These are phyloP conservation scores for Lepidurus packardi DNA, from an alignment of 1,140 invertebrate species.

Conservation along the genomic window DNA sequence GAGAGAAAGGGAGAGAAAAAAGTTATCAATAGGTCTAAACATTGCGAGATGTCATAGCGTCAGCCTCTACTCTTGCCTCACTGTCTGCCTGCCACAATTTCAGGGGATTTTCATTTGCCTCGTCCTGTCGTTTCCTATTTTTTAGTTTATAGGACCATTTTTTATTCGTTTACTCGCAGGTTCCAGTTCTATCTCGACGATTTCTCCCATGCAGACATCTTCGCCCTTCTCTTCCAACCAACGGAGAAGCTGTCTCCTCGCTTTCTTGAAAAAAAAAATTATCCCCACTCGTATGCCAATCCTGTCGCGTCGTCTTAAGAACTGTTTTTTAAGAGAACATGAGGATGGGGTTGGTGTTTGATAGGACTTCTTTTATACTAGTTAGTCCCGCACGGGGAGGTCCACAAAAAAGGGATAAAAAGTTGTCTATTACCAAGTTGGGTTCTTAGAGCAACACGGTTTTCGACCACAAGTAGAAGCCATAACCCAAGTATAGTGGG, in stretches of 20 bases:
- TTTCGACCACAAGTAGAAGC: constrained; percentile 6
- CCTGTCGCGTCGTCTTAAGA: background rate
- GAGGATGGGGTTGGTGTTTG: constrained; percentile 14
- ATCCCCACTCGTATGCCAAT: background rate
- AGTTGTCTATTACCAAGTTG: constrained; percentile 19
- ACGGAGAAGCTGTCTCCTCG: background rate
- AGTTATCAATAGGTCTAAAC: constrained; percentile 5
- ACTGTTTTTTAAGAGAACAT: background rate
- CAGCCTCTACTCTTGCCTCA: background rate
- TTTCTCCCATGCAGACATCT: background rate
- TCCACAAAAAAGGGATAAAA: constrained; percentile 15
- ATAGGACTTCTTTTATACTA: constrained; percentile 22
- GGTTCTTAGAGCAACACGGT: constrained; percentile 15
- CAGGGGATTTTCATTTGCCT: constrained; percentile 11
- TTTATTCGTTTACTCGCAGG: background rate
- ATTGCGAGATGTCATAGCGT: background rate
- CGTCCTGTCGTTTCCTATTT: background rate
- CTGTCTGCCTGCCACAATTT: background rate
- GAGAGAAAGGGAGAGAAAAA: background rate
- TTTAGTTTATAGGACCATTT: background rate
- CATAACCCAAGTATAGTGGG: constrained; percentile 18
- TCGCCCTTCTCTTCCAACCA: background rate
- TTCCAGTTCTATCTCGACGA: background rate
- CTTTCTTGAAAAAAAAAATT: background rate
- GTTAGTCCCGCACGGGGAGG: constrained; percentile 12